Conservation (phyloP, 2,797 vertebrate genomes). For the Perodicticus potto region DNA sequence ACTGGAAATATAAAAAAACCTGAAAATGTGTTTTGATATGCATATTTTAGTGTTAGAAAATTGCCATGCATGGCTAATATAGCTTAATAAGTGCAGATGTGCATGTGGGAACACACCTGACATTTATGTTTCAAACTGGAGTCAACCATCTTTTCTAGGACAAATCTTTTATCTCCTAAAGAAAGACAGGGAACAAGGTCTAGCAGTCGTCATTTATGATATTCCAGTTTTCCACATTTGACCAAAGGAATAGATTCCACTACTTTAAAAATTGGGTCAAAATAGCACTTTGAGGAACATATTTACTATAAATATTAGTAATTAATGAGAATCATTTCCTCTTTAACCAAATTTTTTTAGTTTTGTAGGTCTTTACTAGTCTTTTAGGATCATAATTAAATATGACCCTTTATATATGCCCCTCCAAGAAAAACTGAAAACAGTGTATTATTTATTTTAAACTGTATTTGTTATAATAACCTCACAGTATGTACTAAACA, state of each 20-base stretch:
- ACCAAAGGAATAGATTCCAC: neutral
- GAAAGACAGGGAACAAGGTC: neutral
- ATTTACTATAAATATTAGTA: neutral
- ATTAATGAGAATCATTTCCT: neutral
- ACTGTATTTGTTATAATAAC: neutral
- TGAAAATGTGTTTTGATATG: neutral
- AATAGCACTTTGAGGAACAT: neutral
- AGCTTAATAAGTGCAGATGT: neutral
- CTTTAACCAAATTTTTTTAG: neutral
- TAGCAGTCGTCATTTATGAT: neutral
- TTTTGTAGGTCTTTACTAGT: neutral
- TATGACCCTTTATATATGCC: neutral
- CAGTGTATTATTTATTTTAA: neutral
- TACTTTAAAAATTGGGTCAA: neutral
- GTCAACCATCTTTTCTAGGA: neutral
- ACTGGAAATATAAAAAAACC: constrained; percentile 4
- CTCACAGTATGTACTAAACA: neutral
- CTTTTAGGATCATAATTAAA: constrained; percentile 7
- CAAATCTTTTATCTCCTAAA: neutral
- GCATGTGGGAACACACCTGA: too few relatives aligned
- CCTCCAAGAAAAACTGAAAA: constrained; percentile 2
- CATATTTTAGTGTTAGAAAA: neutral
- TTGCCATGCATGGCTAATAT: neutral
- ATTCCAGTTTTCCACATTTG: neutral
- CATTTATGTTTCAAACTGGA: neutral